Evolutionary conservation across 35 echinoderm and acorn worm genomes (phyloP).

Genomic region (Apostichopus japonicus): DNA sequence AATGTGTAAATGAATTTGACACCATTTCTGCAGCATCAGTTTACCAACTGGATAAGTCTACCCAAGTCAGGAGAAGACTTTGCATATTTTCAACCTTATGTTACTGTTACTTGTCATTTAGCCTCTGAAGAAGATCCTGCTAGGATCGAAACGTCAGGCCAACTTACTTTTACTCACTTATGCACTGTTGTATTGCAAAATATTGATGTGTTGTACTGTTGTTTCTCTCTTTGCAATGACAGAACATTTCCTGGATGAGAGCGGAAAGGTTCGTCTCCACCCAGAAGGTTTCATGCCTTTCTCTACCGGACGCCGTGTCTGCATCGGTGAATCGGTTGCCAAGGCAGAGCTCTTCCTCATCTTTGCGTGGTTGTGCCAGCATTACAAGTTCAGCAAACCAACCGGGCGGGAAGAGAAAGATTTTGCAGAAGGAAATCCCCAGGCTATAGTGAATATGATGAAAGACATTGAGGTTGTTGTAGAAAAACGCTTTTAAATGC

Average conservation of each 20-base stretch:
- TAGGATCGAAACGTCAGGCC: too few species aligned
- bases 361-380: neutral
- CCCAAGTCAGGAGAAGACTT: neutral
- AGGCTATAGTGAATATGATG: neutral
- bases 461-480: neutral
- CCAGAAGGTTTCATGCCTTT: neutral
- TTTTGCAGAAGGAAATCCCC: too few species aligned
- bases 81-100: neutral
- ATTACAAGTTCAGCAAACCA: constrained; percentile 47
- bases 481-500: neutral
- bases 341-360: neutral
- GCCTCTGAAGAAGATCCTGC: too few species aligned
- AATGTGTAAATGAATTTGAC: too few species aligned
- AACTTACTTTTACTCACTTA: too few species aligned
- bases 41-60: neutral
- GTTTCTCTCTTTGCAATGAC: neutral
- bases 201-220: too few species aligned
- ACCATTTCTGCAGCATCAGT: neutral
- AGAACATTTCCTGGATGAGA: constrained; percentile 67
- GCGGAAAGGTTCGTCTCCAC: neutral
- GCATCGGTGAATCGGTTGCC: neutral
- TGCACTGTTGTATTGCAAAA: too few species aligned
- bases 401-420: neutral
- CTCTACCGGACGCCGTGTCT: neutral
- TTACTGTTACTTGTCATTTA: too few species aligned